Conservation (phyloP, 2,888 invertebrate genomes). For the Lithophane socia region DNA sequence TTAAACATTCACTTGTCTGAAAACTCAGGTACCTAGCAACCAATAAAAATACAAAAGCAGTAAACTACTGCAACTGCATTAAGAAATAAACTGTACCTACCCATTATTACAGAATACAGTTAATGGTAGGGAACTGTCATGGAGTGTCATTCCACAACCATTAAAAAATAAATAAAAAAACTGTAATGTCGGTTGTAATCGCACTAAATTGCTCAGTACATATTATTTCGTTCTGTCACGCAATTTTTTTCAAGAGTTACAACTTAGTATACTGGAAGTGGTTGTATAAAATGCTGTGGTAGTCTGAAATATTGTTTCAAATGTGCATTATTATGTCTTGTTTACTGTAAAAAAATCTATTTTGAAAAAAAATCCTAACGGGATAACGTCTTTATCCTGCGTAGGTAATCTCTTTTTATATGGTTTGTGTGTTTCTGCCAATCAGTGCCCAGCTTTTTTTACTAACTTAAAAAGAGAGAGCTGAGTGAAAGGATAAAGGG, state of each 20-base stretch:
- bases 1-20: background rate
- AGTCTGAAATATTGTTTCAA: background rate
- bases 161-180: constrained; percentile 46
- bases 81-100: constrained; percentile 39
- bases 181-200: constrained; percentile 50
- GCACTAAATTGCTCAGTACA: constrained; percentile 55
- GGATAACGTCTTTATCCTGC: background rate
- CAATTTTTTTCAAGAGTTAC: constrained; percentile 46
- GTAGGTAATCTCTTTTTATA: too few species aligned
- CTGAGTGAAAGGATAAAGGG: background rate
- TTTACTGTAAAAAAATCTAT: background rate
- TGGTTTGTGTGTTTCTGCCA: background rate
- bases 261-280: constrained; percentile 8
- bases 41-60: background rate
- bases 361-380: background rate
- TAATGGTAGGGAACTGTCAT: constrained; percentile 48
- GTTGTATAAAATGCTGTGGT: background rate
- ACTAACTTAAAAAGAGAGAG: background rate
- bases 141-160: constrained; percentile 47
- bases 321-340: background rate
- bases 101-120: constrained; percentile 27
- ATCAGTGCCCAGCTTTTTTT: background rate
- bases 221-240: constrained; percentile 55
- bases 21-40: background rate
- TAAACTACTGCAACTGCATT: constrained; percentile 18